phyloP scores from a whole-genome alignment of 2,113 vertebrate genomes.

The Hyperoodon ampullatus region DNA sequence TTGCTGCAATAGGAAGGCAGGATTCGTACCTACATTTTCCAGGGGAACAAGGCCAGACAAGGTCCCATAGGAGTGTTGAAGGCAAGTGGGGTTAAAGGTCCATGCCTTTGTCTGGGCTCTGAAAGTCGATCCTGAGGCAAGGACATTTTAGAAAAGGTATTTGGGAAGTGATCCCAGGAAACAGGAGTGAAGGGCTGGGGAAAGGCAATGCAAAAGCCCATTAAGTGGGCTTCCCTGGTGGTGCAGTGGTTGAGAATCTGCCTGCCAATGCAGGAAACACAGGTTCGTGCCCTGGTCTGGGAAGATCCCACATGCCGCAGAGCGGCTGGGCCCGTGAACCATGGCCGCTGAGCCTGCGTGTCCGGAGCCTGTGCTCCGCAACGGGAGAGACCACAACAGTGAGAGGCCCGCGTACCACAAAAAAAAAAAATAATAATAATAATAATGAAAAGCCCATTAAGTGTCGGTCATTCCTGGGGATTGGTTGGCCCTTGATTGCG shows the following conservation, averaged over 20 bases:
- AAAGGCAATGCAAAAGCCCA: not conserved
- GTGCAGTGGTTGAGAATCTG: too few species aligned
- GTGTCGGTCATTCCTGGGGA: not conserved
- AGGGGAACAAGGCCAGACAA: not conserved
- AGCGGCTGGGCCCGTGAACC: too few species aligned
- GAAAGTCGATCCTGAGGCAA: not conserved
- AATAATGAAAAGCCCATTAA: not conserved
- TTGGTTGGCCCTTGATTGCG: not conserved
- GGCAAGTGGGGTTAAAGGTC: not conserved
- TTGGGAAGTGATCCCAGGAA: not conserved
- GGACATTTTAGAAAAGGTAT: not conserved
- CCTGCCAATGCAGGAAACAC: too few species aligned
- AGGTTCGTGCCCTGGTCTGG: too few species aligned
- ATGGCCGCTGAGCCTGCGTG: too few species aligned
- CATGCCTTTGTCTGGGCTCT: not conserved
- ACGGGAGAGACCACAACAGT: too few species aligned
- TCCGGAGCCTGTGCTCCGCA: too few species aligned
- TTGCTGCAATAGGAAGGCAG: not conserved
- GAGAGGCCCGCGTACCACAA: too few species aligned
- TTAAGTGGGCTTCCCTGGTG: not conserved
- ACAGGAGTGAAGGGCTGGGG: not conserved
- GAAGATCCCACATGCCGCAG: too few species aligned
- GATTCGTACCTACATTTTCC: not conserved
- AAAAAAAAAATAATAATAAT: too few species aligned
- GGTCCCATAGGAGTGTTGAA: fast-evolving